These are phyloP conservation scores for Macrophya annulata DNA, from an alignment of 2,888 invertebrate genomes.

Conservation along the genomic window DNA sequence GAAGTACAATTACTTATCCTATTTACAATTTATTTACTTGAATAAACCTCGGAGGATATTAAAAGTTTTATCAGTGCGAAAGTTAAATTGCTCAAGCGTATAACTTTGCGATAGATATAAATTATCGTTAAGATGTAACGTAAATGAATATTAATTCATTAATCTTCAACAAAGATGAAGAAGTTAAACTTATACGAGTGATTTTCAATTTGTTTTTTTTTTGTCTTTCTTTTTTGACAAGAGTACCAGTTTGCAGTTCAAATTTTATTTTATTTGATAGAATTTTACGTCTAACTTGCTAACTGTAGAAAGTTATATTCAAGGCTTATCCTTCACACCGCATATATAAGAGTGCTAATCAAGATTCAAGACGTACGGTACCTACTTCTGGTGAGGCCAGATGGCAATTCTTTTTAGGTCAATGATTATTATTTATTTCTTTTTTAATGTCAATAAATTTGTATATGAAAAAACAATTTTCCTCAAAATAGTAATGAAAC, in stretches of 20 bases:
- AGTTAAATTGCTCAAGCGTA: background rate
- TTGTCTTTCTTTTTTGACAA: background rate
- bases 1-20: background rate
- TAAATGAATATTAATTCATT: background rate
- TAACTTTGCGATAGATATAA: background rate
- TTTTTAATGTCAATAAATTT: background rate
- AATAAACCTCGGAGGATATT: background rate
- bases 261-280: background rate
- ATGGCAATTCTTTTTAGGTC: background rate
- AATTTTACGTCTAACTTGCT: background rate
- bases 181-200: background rate
- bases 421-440: background rate
- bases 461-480: background rate
- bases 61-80: background rate
- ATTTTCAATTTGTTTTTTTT: background rate
- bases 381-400: slow-evolving; percentile 1
- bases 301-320: slow-evolving; percentile 37
- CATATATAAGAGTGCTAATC: background rate
- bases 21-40: background rate
- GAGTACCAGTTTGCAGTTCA: background rate
- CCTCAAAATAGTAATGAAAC: background rate
- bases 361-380: background rate
- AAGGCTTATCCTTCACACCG: slow-evolving; percentile 33
- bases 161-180: background rate
- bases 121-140: background rate